These are phyloP conservation scores for Agrotis clavis DNA, from an alignment of 2,888 invertebrate genomes.

Conservation along the genomic window DNA sequence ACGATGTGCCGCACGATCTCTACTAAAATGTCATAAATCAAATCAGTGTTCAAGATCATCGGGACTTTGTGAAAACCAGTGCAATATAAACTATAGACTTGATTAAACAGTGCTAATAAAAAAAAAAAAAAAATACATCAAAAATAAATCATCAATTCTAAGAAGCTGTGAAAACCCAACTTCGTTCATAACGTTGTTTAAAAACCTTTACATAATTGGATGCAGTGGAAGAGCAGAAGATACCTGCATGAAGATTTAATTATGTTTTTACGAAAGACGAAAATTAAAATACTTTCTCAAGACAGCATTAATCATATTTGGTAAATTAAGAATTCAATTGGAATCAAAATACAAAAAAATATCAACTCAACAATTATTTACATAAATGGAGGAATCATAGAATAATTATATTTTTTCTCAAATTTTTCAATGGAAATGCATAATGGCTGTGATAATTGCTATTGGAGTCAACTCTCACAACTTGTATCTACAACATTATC, in stretches of 20 bases:
- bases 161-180: constrained; percentile 6
- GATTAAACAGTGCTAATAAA: constrained; percentile 48
- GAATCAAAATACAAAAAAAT: constrained; percentile 12
- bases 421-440: neutral
- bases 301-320: neutral
- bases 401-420: constrained; percentile 13
- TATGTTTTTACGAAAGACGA: constrained; percentile 11
- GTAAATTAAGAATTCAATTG: constrained; percentile 11
- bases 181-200: constrained; percentile 2
- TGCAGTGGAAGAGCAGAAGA: constrained; percentile 24
- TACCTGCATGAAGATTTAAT: constrained; percentile 27
- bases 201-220: constrained; percentile 7
- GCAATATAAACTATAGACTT: constrained; percentile 60
- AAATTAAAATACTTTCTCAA: constrained; percentile 3
- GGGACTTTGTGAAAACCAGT: constrained; percentile 60
- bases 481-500: neutral
- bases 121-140: constrained; percentile 13
- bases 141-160: constrained; percentile 15
- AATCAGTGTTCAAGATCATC: constrained; percentile 64
- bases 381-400: constrained; percentile 3
- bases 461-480: neutral
- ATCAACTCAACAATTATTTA: neutral
- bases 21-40: constrained; percentile 37
- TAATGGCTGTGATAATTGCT: neutral
- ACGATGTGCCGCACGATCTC: constrained; percentile 59